These are phyloP conservation scores for Montipora capitata DNA, from an alignment of 92 coral and sea anemone species.

Conservation along the genomic window DNA sequence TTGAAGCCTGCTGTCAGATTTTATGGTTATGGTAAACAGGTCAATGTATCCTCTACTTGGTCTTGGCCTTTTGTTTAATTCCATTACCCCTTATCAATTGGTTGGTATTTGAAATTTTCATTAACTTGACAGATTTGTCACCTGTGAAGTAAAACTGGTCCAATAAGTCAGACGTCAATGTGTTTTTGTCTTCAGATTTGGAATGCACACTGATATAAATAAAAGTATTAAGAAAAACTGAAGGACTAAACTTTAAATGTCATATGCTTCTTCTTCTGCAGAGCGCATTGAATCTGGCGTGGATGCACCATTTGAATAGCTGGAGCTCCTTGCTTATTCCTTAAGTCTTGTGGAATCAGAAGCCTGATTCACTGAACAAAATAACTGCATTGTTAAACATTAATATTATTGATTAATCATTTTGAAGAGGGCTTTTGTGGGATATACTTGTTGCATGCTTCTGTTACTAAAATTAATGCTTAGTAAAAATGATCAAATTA, in stretches of 20 bases:
- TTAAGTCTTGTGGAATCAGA: conserved; percentile 51
- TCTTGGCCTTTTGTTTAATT: neutral
- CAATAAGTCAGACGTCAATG: conserved; percentile 38
- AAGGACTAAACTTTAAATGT: conserved; percentile 40
- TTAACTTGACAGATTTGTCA: neutral
- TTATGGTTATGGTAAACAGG: neutral
- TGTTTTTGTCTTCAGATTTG: conserved; percentile 85
- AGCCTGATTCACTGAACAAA: conserved; percentile 31
- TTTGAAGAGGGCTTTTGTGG: neutral
- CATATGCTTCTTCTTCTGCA: conserved; percentile 79
- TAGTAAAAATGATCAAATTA: neutral
- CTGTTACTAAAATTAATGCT: neutral
- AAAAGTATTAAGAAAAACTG: conserved; percentile 1
- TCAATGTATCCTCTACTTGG: neutral
- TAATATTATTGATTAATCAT: conserved; percentile 1
- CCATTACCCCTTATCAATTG: neutral
- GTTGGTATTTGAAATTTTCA: neutral
- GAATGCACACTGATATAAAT: neutral
- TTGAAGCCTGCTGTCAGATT: neutral
- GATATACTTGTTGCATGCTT: conserved; percentile 19
- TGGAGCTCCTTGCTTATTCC: conserved; percentile 81
- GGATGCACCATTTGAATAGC: conserved; percentile 80
- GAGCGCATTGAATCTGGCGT: conserved; percentile 79
- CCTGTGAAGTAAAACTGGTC: conserved; percentile 52
- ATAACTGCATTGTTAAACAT: conserved; percentile 39